Percentiles rank a stretch among this genome's conserved stretches.
Evolutionary conservation across 2,888 invertebrate genomes (phyloP).

Genomic region (Spodoptera picta): DNA sequence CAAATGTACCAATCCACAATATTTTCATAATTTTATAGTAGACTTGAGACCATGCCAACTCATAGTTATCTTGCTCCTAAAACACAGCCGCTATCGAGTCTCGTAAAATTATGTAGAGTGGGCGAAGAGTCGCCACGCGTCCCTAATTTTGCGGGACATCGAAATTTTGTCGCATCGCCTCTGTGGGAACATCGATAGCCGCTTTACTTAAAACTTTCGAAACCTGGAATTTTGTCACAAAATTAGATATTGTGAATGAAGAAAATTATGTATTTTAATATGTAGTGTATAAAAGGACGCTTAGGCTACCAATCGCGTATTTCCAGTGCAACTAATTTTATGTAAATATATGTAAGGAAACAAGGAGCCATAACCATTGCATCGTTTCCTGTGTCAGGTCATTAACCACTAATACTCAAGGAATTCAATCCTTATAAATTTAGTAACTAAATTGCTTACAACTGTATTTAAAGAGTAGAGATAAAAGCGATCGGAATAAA

Average conservation of each 20-base stretch:
- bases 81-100: conserved; percentile 58
- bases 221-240: conserved; percentile 1
- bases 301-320: conserved; percentile 40
- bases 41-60: conserved; percentile 66
- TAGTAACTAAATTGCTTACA: conserved; percentile 17
- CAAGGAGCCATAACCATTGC: conserved; percentile 31
- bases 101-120: conserved; percentile 64
- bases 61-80: conserved; percentile 66
- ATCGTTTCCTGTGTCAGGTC: conserved; percentile 46
- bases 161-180: conserved; percentile 41
- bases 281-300: conserved; percentile 3
- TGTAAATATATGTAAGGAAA: conserved; percentile 48
- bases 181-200: conserved; percentile 9
- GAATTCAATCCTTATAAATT: conserved; percentile 44
- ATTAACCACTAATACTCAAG: conserved; percentile 44
- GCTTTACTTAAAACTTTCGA: conserved; percentile 27
- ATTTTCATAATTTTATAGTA: conserved; percentile 71
- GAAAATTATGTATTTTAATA: conserved; percentile 21
- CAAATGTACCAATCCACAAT: conserved; percentile 61
- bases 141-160: conserved; percentile 52
- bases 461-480: conserved; percentile 22
- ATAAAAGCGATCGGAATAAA: conserved; percentile 11
- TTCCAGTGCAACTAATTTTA: conserved; percentile 27
- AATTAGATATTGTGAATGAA: neutral
- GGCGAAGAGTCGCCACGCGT: conserved; percentile 51